phyloP scores from a whole-genome alignment of 2,888 invertebrate genomes.

The Mellilla xanthometata region DNA sequence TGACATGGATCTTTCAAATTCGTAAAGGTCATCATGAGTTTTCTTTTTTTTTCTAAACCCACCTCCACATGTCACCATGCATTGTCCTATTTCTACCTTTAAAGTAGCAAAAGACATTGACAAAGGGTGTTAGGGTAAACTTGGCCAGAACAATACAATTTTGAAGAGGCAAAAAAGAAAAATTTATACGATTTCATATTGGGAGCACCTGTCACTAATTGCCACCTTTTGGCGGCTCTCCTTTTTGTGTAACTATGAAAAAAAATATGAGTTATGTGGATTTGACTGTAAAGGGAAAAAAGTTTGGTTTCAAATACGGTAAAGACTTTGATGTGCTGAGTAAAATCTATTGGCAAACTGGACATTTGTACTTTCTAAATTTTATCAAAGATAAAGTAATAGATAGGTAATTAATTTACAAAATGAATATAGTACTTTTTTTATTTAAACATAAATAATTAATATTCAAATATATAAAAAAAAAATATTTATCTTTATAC shows the following conservation, averaged over 20 bases:
- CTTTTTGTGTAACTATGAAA: conserved; percentile 52
- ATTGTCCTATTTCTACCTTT: conserved; percentile 44
- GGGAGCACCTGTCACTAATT: conserved; percentile 79
- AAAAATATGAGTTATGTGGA: conserved; percentile 29
- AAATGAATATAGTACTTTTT: no score
- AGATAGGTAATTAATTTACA: no score
- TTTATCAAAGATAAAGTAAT: no score
- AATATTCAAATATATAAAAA: no score
- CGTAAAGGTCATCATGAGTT: conserved; percentile 70
- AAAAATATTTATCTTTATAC: no score
- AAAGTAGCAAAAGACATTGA: conserved; percentile 77
- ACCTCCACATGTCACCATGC: conserved; percentile 71
- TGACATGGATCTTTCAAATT: conserved; percentile 40
- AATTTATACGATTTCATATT: conserved; percentile 66
- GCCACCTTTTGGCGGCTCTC: conserved; percentile 76
- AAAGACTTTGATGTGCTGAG: no score
- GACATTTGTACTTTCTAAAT: no score
- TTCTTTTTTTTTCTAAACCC: conserved; percentile 45
- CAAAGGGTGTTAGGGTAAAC: conserved; percentile 75
- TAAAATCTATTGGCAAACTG: no score
- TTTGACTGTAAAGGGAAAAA: background rate
- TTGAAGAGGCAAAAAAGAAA: conserved; percentile 52
- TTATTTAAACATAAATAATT: no score
- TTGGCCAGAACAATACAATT: conserved; percentile 55
- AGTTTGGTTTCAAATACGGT: no score